Evolutionary conservation across 2,113 vertebrate species (phyloP).

Genomic region (Seriola quinqueradiata): DNA sequence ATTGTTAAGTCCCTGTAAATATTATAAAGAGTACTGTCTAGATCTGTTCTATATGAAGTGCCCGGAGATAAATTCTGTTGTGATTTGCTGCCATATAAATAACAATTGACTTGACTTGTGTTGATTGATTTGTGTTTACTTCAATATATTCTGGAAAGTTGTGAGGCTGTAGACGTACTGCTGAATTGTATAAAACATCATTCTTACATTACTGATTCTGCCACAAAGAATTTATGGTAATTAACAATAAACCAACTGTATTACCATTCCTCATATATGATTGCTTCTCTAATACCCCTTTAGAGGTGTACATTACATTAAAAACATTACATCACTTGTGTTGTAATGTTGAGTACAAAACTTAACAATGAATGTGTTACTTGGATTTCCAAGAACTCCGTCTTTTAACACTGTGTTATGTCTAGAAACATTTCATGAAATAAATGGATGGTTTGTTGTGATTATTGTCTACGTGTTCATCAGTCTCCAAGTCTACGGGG

Average conservation of each 20-base stretch:
- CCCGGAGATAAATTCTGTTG: too few species aligned
- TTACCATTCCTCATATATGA: not conserved
- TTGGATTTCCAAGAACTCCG: too few species aligned
- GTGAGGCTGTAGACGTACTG: not conserved
- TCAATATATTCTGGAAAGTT: not conserved
- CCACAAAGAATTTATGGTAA: not conserved
- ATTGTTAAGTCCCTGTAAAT: too few species aligned
- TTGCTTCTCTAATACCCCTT: not conserved
- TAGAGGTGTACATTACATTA: too few species aligned
- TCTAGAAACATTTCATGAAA: not conserved
- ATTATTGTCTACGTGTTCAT: not conserved
- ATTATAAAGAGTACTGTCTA: too few species aligned
- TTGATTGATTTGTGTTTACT: not conserved
- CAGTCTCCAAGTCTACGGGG: not conserved
- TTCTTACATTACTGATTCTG: not conserved
- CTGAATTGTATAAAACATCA: not conserved
- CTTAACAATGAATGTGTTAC: too few species aligned
- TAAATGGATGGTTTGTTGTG: not conserved
- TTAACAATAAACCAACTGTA: not conserved
- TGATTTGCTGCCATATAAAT: too few species aligned
- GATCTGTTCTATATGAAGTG: too few species aligned
- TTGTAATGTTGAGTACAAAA: too few species aligned
- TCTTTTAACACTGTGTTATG: not conserved
- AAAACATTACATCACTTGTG: too few species aligned
- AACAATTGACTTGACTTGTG: too few species aligned